Percentiles rank a stretch among this genome's conserved stretches.
These are phyloP conservation scores for Puntigrus tetrazona DNA, from an alignment of 2,113 vertebrate genomes.

Conservation along the genomic window DNA sequence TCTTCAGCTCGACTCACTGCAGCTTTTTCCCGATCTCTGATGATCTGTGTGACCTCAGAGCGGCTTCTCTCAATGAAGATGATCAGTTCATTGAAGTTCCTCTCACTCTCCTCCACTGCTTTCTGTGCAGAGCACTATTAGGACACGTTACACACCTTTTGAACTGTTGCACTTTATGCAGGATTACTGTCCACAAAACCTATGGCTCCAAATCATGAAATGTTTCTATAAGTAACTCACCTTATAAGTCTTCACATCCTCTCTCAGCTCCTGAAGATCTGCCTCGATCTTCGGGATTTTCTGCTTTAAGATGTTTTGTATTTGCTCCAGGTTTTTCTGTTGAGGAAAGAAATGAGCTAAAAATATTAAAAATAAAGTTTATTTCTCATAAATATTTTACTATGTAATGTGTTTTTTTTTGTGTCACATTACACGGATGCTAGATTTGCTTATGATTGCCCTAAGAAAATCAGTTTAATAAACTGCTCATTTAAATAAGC, in stretches of 20 bases:
- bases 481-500: too few species aligned
- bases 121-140: conserved; percentile 32
- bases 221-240: not conserved
- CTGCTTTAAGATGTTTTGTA: not conserved
- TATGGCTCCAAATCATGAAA: not conserved
- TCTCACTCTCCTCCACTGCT: conserved; percentile 33
- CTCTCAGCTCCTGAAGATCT: not conserved
- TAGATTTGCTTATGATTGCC: too few species aligned
- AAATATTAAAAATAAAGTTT: not conserved
- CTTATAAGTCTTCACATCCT: not conserved
- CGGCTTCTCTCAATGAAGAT: not conserved
- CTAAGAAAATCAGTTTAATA: too few species aligned
- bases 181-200: not conserved
- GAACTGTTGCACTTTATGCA: too few species aligned
- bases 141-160: not conserved
- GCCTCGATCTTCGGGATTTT: not conserved
- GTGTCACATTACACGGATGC: too few species aligned
- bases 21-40: conserved; percentile 41
- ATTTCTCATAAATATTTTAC: not conserved
- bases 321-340: conserved; percentile 7
- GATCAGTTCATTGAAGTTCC: conserved; percentile 29
- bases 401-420: not conserved
- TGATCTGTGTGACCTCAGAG: not conserved
- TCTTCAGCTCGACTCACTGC: conserved; percentile 28
- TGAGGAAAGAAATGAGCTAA: not conserved